Percentiles rank a stretch among this genome's conserved stretches.
phyloP scores from a whole-genome alignment of 2,113 vertebrate species.

The Rhizomys pruinosus region DNA sequence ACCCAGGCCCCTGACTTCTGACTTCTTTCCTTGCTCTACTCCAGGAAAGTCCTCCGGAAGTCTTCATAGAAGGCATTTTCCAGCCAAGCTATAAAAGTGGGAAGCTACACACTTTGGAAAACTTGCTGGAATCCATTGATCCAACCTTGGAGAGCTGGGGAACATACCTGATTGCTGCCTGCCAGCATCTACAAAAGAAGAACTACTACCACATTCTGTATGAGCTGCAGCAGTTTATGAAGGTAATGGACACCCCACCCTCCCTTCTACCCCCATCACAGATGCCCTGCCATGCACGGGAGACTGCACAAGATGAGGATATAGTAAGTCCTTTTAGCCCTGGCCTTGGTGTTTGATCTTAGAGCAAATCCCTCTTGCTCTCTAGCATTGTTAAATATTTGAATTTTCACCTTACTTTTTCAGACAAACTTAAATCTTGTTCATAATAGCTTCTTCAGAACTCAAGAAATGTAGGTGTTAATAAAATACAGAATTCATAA shows the following conservation, averaged over 20 bases:
- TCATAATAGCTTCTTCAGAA: slow-evolving; percentile 27
- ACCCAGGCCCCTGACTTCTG: slow-evolving; percentile 22
- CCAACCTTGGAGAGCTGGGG: slow-evolving; percentile 92
- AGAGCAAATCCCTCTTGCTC: neutral
- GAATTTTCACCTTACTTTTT: neutral
- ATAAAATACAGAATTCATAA: neutral
- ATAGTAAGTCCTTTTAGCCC: neutral
- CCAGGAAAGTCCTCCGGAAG: slow-evolving; percentile 94
- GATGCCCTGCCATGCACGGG: fast-evolving
- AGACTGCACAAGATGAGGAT: neutral
- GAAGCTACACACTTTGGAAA: slow-evolving; percentile 91
- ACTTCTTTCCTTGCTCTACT: slow-evolving; percentile 29
- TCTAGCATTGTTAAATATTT: slow-evolving; percentile 12
- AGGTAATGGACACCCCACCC: slow-evolving; percentile 84
- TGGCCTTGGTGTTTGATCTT: neutral
- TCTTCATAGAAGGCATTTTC: slow-evolving; percentile 96
- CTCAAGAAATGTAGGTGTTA: neutral
- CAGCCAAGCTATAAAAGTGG: slow-evolving; percentile 93
- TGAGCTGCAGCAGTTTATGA: slow-evolving; percentile 98
- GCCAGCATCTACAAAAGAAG: slow-evolving; percentile 95
- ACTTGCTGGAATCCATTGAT: slow-evolving; percentile 93
- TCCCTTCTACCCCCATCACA: neutral
- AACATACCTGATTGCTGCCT: slow-evolving; percentile 93
- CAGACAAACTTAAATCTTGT: slow-evolving; percentile 10
- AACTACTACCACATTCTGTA: slow-evolving; percentile 95